A percentile compares a stretch with the other conserved stretches of the same genome.
Evolutionary conservation across 1,140 invertebrate genomes (phyloP).

Genomic region (Temnothorax longispinosus): DNA sequence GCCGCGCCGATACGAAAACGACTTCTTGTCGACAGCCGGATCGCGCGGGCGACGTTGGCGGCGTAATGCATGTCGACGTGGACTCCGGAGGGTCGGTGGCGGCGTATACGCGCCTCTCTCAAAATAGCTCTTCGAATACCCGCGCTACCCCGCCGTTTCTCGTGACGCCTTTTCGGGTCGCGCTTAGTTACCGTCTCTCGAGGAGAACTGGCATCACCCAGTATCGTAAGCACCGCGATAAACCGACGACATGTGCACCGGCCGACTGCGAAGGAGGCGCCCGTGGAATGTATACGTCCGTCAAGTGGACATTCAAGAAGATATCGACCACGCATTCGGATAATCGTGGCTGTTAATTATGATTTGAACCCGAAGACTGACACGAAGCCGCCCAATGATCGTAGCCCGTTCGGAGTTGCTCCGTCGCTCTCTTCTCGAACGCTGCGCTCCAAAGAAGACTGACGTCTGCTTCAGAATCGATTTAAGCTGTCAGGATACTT

Average conservation of each 20-base stretch:
- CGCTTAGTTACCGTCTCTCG: slow-evolving; percentile 74
- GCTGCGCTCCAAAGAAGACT: slow-evolving; percentile 55
- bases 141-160: slow-evolving; percentile 70
- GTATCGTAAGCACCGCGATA: slow-evolving; percentile 73
- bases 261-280: slow-evolving; percentile 55
- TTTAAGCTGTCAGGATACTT: slow-evolving; percentile 34
- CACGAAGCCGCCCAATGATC: slow-evolving; percentile 44
- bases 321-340: slow-evolving; percentile 38
- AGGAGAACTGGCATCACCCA: slow-evolving; percentile 69
- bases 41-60: slow-evolving; percentile 20
- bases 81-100: slow-evolving; percentile 11
- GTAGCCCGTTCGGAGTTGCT: background rate
- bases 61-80: slow-evolving; percentile 57
- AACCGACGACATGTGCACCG: slow-evolving; percentile 74
- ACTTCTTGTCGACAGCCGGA: slow-evolving; percentile 36
- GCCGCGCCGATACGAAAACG: slow-evolving; percentile 28
- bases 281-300: slow-evolving; percentile 31
- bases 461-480: slow-evolving; percentile 53
- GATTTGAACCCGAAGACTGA: slow-evolving; percentile 67
- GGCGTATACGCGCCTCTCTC: slow-evolving; percentile 58
- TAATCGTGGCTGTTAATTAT: slow-evolving; percentile 58
- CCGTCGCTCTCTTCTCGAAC: background rate
- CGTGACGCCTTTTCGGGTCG: slow-evolving; percentile 81
- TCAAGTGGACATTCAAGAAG: slow-evolving; percentile 47
- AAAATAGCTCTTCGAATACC: slow-evolving; percentile 75